Percentiles rank a stretch among this genome's conserved stretches.
Evolutionary conservation across 2,113 vertebrate species (phyloP).

Genomic region (Silurus glanis): DNA sequence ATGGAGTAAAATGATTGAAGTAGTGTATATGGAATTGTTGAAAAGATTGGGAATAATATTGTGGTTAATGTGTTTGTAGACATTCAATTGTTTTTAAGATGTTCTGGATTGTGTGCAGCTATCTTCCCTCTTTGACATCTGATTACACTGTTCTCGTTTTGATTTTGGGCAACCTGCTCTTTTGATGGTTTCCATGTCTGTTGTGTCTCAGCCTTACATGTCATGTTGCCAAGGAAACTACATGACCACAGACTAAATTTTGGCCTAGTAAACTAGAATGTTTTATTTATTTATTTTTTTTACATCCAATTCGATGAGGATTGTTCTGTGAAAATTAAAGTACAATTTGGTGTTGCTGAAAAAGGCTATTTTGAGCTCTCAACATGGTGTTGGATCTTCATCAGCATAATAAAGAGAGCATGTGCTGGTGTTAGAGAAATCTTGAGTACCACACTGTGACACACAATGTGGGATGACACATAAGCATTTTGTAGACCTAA

Average conservation of each 20-base stretch:
- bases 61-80: background rate
- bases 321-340: constrained; percentile 15
- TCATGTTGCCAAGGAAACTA: constrained; percentile 51
- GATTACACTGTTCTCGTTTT: constrained; percentile 38
- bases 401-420: constrained; percentile 22
- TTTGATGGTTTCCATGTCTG: constrained; percentile 42
- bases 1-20: background rate
- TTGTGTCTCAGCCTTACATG: constrained; percentile 39
- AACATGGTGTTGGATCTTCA: background rate
- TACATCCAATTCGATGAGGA: constrained; percentile 17
- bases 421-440: constrained; percentile 33
- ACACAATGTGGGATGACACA: constrained; percentile 29
- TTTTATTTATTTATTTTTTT: too few relatives aligned
- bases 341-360: background rate
- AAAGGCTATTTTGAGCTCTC: background rate
- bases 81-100: background rate
- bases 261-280: constrained; percentile 36
- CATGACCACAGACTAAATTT: constrained; percentile 36
- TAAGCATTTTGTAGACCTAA: constrained; percentile 15
- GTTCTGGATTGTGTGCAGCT: constrained; percentile 41
- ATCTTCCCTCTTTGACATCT: constrained; percentile 39
- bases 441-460: constrained; percentile 8
- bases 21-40: background rate
- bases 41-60: background rate
- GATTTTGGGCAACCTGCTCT: constrained; percentile 39